phyloP scores from a whole-genome alignment of 2,113 vertebrate species.

The Melanostigma gelatinosum region DNA sequence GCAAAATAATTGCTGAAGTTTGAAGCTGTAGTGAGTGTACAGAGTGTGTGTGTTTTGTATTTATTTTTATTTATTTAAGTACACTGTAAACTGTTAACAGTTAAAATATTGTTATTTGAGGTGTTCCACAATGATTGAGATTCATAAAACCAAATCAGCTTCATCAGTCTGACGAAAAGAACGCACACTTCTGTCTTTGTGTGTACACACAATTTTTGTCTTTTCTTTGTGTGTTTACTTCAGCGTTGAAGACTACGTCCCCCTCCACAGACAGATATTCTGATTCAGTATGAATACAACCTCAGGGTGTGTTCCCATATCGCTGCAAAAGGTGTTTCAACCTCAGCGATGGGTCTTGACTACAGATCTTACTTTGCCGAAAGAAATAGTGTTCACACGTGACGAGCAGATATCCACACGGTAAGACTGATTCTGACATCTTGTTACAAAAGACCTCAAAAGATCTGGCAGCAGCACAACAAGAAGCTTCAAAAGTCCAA shows the following conservation, averaged over 20 bases:
- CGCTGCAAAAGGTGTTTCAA: neutral
- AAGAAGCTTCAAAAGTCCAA: neutral
- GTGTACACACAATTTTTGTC: too few species aligned
- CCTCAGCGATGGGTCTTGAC: neutral
- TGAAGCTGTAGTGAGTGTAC: too few species aligned
- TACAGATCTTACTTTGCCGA: neutral
- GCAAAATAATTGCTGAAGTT: too few species aligned
- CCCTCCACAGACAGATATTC: too few species aligned
- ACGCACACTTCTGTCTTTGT: neutral
- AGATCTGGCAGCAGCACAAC: neutral
- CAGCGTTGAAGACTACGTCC: too few species aligned
- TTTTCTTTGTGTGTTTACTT: too few species aligned
- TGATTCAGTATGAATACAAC: slow-evolving; percentile 18
- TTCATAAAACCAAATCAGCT: neutral
- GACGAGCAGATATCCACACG: neutral
- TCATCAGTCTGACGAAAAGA: neutral
- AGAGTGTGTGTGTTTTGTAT: too few species aligned
- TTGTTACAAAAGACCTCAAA: slow-evolving; percentile 2
- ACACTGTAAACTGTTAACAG: too few species aligned
- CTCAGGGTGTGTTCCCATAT: neutral
- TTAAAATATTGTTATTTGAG: too few species aligned
- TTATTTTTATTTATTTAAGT: too few species aligned
- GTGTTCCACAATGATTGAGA: neutral
- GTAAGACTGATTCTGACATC: slow-evolving; percentile 1
- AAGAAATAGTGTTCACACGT: neutral